Evolutionary conservation across 2,888 invertebrate species (phyloP).

Genomic region (Steinernema hermaphroditum): DNA sequence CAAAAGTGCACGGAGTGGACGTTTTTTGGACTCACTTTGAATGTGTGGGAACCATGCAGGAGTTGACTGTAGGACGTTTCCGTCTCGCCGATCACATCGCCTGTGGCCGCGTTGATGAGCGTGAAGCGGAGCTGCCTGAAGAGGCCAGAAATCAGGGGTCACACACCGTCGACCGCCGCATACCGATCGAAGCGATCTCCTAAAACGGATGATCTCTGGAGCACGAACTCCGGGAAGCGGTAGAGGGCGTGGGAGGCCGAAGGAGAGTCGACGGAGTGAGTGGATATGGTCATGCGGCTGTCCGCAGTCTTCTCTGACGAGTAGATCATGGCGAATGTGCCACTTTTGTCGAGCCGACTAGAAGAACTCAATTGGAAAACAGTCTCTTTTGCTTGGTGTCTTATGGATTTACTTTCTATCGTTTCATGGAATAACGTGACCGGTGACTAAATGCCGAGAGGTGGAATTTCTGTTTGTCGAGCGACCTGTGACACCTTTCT

Average conservation of each 20-base stretch:
- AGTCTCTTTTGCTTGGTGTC: no score
- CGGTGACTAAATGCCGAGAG: no score
- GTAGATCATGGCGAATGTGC: slow-evolving; percentile 9
- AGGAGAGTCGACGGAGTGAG: background rate
- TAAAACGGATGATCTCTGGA: background rate
- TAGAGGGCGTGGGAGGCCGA: background rate
- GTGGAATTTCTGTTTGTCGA: no score
- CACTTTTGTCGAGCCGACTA: background rate
- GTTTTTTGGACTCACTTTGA: slow-evolving; percentile 3
- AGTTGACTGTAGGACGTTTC: background rate
- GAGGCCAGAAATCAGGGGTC: background rate
- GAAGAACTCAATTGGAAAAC: background rate
- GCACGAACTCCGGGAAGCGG: slow-evolving; percentile 8
- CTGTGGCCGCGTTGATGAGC: slow-evolving; percentile 4
- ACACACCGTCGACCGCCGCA: background rate
- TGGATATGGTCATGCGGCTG: slow-evolving; percentile 13
- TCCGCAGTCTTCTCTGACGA: background rate
- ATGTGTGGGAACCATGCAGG: background rate
- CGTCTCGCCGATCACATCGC: slow-evolving; percentile 3
- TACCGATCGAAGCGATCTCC: slow-evolving; percentile 24
- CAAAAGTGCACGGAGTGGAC: background rate
- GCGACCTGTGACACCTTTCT: no score
- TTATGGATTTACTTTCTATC: no score
- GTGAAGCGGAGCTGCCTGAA: slow-evolving; percentile 18
- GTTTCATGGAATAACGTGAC: no score